A percentile compares a stretch with the other conserved stretches of the same genome.
Conservation (phyloP, 2,888 invertebrate species). For the Serripes groenlandicus region DNA sequence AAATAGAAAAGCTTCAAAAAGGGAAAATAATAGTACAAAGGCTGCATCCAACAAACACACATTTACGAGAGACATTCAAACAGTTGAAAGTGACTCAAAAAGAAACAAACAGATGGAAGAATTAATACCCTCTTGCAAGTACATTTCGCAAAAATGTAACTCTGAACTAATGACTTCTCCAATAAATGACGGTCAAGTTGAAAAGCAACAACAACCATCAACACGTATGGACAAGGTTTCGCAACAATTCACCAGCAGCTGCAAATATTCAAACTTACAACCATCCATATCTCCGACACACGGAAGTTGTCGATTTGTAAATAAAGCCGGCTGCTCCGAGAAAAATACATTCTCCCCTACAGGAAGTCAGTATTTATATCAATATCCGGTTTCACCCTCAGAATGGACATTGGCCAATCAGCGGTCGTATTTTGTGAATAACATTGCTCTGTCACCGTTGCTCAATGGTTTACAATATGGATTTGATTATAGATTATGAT, state of each 20-base stretch:
- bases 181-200: neutral
- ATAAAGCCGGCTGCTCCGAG: neutral
- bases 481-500: constrained; percentile 12
- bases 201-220: neutral
- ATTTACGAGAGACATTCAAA: neutral
- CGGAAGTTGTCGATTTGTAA: constrained; percentile 12
- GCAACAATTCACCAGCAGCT: neutral
- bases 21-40: neutral
- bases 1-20: constrained; percentile 86
- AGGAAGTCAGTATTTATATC: neutral
- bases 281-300: neutral
- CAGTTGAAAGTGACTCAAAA: neutral
- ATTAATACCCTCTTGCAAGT: neutral
- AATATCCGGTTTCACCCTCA: constrained; percentile 5
- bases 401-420: constrained; percentile 16
- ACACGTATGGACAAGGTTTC: neutral
- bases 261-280: neutral
- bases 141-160: neutral
- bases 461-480: neutral
- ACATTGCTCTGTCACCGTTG: constrained; percentile 1
- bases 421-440: neutral
- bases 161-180: neutral
- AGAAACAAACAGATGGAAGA: neutral
- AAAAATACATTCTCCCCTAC: neutral
- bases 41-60: no score